Evolutionary conservation across 2,113 vertebrate genomes (phyloP), one percentile per base, ranked within the genome.

Genomic region (Neodontobutis hainanensis): DNA sequence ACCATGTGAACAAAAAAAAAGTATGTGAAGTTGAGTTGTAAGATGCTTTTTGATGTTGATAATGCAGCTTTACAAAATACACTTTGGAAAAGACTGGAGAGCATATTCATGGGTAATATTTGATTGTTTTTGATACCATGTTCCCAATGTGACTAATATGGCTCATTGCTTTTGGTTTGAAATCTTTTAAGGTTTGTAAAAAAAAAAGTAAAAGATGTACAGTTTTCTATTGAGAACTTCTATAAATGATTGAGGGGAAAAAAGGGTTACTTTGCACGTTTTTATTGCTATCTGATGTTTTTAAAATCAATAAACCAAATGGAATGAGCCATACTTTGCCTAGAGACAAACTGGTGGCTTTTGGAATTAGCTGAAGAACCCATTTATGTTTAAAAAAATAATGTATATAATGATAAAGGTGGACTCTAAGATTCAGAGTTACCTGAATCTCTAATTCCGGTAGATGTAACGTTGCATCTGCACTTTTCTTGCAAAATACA

Each of bases 401-500:
- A 3, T 27, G 19, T 27, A 27, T 27, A 27, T 27, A 27, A 27
- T 27, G 1, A 27, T 27, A 27, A 27, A 27, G 19, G 19, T 27
- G 19, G 19, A 19, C 12, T 52, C 11, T 11, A 12, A 5, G n/a
- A 38, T 43, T 45, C 6, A 10, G 35, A 40, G 7, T 44, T 5
- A 38, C 64, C 60, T 79, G 60, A 40, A 44, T 52, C 44, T 27
- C 74, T 36, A 46, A 60, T 64, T 73, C 61, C 50, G 42, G 34
- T 8, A 51, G 48, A 49, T 53, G 56, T 46, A 57, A 61, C 60
- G 63, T 62, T 55, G 65, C 61, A 53, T 63, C 62, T 14, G 77
- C 84, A 84, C 83, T 88, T 88, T 80, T 65, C 35, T 84, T 81
- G 86, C 88, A 73, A 66, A 27, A 75, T 77, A 86, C 85, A 88